Evolutionary conservation across 2,888 invertebrate genomes (phyloP), one percentile per base, ranked within the genome.

Genomic region (Leptopilina myrica): DNA sequence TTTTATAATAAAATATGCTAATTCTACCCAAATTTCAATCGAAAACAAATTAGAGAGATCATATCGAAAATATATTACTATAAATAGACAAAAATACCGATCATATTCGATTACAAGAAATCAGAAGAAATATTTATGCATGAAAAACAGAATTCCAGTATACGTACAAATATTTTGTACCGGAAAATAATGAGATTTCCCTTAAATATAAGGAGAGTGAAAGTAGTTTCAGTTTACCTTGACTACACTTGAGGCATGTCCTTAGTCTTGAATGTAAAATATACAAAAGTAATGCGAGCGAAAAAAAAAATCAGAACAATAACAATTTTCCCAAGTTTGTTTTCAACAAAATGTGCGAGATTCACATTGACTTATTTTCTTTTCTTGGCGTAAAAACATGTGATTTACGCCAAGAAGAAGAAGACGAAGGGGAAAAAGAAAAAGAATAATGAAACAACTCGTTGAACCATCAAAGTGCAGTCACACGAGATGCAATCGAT

Each of bases 211-310:
- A 49, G 53, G n/a, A 73, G 56, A 73, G 73, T 73, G 73, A 73
- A 73, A 73, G 73, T 73, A 26, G 20, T 33, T 53, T 53, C 7
- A n/a, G n/a, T n/a, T 73, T 26, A 73, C 73, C 73, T 73, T 73
- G 73, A 56, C 26, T 73, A 33, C 4, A 73, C n/a, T 67, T 40
- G 43, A 67, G 7, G 15, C 26, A 15, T n/a, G 33, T 14, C 69
- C 53, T 73, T 73, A 73, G 73, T 56, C 73, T 73, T 33, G n/a
- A 53, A 8, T 49, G 4, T 49, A 49, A 14, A 5, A 53, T 2
- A 56, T 20, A 20, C 20, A 20, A 20, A 8, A 73, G 56, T 26
- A 69, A 33, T 56, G n/a, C 9, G 2, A 0, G 26, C 7, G 14
- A 69, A 56, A 56, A 26, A 26, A 53, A 20, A 73, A 46, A 20